Evolutionary conservation across 1,140 invertebrate genomes (phyloP), one percentile per base, ranked within the genome.

Genomic region (Cotesia glomerata): DNA sequence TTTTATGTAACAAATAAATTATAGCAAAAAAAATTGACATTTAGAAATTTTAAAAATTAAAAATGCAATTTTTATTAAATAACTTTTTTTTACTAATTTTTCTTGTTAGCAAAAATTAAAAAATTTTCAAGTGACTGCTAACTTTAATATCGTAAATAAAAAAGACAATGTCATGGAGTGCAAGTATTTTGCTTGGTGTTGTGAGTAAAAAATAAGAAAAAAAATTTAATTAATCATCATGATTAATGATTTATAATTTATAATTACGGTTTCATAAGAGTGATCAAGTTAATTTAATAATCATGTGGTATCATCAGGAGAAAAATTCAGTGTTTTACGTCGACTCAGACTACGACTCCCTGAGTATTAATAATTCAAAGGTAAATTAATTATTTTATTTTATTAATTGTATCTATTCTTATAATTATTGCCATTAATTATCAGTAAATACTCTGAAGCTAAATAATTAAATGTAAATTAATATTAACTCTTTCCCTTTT

Each of bases 261-360:
- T 63, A 32, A 59, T 36, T 16, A 4, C 18, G 11, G 8, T 11
- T 4, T 61, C 13, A 45, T 34, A 1, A 51, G 32, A 68, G 58
- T 11, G 35, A 16, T 73, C 32, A 39, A 26, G 18, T 5, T 32
- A 64, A 36, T 35, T 61, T n/a, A 1, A 36, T 9, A 64, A 73
- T 45, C 51, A 83, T 84, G 82, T 79, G 82, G 80, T 81, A 76
- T 65, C 80, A 76, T 73, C 75, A 75, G 45, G 80, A 83, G 56
- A 79, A 54, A 63, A 81, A 77, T 61, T 83, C 82, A 11, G 71
- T 80, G 7, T 84, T 84, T 66, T 84, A 84, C 51, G 78, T 84
- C n/a, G 77, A 84, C 13, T 79, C 80, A 4, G 75, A 78, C 59
- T 75, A 75, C 58, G 78, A 77, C 9, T 73, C 78, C 8, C 13